Evolutionary conservation across 2,797 vertebrate genomes (phyloP).

Genomic region (Poecile montanus): DNA sequence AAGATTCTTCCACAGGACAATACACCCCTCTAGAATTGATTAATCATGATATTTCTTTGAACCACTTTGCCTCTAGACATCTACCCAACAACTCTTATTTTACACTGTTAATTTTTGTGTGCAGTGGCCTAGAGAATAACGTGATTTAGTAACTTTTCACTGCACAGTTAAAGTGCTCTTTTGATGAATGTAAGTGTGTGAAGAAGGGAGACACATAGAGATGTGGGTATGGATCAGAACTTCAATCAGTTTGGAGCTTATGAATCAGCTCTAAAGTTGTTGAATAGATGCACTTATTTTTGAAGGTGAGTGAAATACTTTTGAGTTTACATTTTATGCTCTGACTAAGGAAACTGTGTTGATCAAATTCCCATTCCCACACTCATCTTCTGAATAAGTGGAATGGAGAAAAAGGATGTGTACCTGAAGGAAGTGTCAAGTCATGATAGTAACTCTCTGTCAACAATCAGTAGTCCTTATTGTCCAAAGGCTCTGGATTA

Average conservation of each 20-base stretch:
- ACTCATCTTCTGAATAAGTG: not conserved
- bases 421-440: not conserved
- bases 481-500: fast-evolving
- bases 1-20: not conserved
- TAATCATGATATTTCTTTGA: not conserved
- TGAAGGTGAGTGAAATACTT: not conserved
- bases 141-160: not conserved
- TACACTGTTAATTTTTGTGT: not conserved
- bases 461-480: not conserved
- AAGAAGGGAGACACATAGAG: not conserved
- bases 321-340: not conserved
- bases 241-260: not conserved
- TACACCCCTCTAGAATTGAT: fast-evolving
- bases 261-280: not conserved
- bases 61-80: not conserved
- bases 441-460: not conserved
- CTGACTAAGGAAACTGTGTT: not conserved
- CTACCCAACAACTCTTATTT: not conserved
- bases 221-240: not conserved
- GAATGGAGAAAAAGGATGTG: not conserved
- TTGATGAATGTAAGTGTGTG: not conserved
- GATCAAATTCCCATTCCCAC: not conserved
- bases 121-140: not conserved
- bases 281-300: not conserved
- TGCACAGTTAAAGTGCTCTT: not conserved